Percentiles rank a stretch among this genome's conserved stretches.
Evolutionary conservation across 2,797 vertebrate genomes (phyloP).

Genomic region (Valencia hispanica): DNA sequence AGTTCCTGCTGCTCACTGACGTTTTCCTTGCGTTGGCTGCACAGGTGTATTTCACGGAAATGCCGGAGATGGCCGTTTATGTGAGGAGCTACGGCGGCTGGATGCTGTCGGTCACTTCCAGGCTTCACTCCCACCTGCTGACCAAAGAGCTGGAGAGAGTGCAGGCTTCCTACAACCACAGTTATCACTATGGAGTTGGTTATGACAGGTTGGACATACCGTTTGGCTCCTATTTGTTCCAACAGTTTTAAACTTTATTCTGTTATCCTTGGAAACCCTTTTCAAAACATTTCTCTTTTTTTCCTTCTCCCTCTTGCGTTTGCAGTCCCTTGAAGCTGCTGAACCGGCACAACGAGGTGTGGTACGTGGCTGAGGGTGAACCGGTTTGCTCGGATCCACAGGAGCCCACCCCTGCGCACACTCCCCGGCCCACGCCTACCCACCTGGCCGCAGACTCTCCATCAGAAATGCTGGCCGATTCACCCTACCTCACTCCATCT

Average conservation of each 20-base stretch:
- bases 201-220: constrained; percentile 77
- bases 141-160: constrained; percentile 77
- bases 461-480: constrained; percentile 34
- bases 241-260: background rate
- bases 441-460: constrained; percentile 18
- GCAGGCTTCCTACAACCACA: constrained; percentile 74
- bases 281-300: background rate
- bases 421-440: constrained; percentile 21
- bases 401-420: constrained; percentile 67
- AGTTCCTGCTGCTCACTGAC: background rate
- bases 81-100: constrained; percentile 84
- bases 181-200: constrained; percentile 79
- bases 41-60: constrained; percentile 82
- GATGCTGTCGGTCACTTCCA: constrained; percentile 83
- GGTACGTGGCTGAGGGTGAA: constrained; percentile 78
- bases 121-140: constrained; percentile 78
- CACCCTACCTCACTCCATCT: constrained; percentile 29
- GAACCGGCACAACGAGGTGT: constrained; percentile 85
- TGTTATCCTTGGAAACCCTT: background rate
- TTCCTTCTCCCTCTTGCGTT: constrained; percentile 21
- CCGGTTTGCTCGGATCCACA: constrained; percentile 69
- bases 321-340: constrained; percentile 79
- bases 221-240: too few species aligned
- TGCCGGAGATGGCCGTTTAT: constrained; percentile 81
- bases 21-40: constrained; percentile 2